These are phyloP conservation scores for Bettongia penicillata DNA, from an alignment of 2,113 vertebrate genomes.

Conservation along the genomic window DNA sequence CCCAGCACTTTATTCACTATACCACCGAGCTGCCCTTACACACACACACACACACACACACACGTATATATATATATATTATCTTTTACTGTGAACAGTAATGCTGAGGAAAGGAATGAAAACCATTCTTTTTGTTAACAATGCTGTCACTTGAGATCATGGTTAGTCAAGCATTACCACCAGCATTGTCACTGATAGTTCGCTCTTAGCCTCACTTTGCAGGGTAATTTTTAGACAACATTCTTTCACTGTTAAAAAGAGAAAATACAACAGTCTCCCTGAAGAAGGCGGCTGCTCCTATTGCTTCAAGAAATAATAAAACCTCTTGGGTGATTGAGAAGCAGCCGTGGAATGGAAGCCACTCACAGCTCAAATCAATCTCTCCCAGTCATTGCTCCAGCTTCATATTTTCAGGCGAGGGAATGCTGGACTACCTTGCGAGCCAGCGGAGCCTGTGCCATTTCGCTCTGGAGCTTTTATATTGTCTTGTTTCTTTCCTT, in stretches of 20 bases:
- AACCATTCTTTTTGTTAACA: conserved; percentile 11
- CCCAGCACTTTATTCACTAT: background rate
- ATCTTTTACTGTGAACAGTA: background rate
- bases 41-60: background rate
- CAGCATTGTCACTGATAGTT: background rate
- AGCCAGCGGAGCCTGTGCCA: background rate
- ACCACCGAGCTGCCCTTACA: background rate
- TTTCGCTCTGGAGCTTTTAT: conserved; percentile 20
- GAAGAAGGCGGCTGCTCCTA: background rate
- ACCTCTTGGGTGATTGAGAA: conserved; percentile 13
- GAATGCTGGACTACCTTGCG: background rate
- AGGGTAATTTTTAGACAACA: conserved; percentile 45
- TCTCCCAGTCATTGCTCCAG: conserved; percentile 8
- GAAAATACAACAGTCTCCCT: background rate
- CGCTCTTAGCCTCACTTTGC: conserved; percentile 24
- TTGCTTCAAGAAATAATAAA: conserved; percentile 46
- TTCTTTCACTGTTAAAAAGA: background rate
- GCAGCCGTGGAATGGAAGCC: conserved; percentile 27
- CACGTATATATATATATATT: background rate
- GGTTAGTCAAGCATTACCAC: background rate
- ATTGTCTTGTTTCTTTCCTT: conserved; percentile 54
- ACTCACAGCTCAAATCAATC: conserved; percentile 26
- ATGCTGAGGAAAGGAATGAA: background rate
- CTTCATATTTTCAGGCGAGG: background rate
- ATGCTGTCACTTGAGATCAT: conserved; percentile 29